Conservation (phyloP, 2,797 vertebrate species). For the Okamejei kenojei region DNA sequence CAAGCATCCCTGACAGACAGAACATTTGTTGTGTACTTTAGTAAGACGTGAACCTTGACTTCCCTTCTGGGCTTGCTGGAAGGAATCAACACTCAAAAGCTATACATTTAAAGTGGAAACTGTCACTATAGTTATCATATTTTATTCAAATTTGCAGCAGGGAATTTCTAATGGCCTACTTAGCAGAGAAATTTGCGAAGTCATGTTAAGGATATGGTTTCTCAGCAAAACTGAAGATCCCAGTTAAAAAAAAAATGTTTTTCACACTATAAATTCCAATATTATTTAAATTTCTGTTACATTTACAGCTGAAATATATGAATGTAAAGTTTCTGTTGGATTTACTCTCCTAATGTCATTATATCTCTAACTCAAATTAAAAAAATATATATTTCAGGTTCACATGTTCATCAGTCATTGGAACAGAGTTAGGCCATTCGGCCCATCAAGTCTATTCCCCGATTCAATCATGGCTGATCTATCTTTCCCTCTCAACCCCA, state of each 20-base stretch:
- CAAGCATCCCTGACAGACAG: constrained; percentile 50
- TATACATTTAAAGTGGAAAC: constrained; percentile 46
- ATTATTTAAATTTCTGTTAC: neutral
- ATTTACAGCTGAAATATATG: neutral
- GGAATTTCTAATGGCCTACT: neutral
- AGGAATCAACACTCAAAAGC: constrained; percentile 49
- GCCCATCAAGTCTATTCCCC: too few species aligned
- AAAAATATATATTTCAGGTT: too few species aligned
- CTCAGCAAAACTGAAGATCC: neutral
- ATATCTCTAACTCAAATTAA: too few species aligned
- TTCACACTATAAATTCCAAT: neutral
- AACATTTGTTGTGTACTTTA: constrained; percentile 58
- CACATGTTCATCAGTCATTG: too few species aligned
- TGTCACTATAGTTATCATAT: constrained; percentile 21
- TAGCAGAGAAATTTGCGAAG: neutral
- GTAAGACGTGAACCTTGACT: constrained; percentile 62
- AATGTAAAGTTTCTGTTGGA: neutral
- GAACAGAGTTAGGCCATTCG: too few species aligned
- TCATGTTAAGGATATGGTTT: neutral
- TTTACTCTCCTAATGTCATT: neutral
- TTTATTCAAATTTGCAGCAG: constrained; percentile 28
- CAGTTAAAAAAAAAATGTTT: too few species aligned
- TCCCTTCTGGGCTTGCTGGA: constrained; percentile 58
- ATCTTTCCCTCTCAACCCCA: too few species aligned
- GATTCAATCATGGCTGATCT: too few species aligned